Base-by-base conservation (phyloP, 2,113 vertebrate genomes). In the Taxidea taxus region DNA sequence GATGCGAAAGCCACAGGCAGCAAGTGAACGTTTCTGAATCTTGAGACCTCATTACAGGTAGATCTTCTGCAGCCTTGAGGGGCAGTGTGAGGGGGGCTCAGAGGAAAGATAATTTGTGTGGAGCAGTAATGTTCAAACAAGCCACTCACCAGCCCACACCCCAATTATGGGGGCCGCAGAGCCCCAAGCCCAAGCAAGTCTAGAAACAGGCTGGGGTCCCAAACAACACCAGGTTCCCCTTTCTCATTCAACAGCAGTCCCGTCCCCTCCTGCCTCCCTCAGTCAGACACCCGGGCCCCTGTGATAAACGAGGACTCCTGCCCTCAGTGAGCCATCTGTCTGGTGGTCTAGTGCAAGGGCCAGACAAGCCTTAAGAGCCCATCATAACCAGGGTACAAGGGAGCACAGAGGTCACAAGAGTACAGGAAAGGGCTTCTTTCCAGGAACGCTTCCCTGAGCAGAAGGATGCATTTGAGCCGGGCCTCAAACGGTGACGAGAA, bases 1-100 rank as follows among this genome's bases (percentile, higher is more conserved):
- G 95, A 94, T 62, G 87, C 62, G n/a, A 96, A 96, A 98, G 96
- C 83, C 92, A 91, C 84, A 87, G 74, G 95, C 86, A 47, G 20
- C 44, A 16, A 87, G 56, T 92, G 94, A 92, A 95, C 62, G 83
- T 90, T 96, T 91, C 93, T 95, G 70, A 94, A 85, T 77, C 81
- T 87, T 80, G 90, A 96, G 60, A 64, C 81, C 70, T 78, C 72
- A 37, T 92, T 96, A 74, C 90, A 94, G 84, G 96, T 95, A 77
- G 84, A 68, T 93, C 95, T 94, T 90, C 66, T n/a, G 93, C 37
- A 92, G 95, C 51, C 34, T 72, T 54, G 10, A 58, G 27, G 42
- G 83, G 64, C 80, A 64, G 25, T 23, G 4, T 54, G 75, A 70
- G 80, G 81, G 78, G 23, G 13, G 31, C 47, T 84, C 82, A 31